A percentile compares a stretch with the other conserved stretches of the same genome.
Conservation (phyloP, 1,140 invertebrate genomes). For the Marisa cornuarietis region DNA sequence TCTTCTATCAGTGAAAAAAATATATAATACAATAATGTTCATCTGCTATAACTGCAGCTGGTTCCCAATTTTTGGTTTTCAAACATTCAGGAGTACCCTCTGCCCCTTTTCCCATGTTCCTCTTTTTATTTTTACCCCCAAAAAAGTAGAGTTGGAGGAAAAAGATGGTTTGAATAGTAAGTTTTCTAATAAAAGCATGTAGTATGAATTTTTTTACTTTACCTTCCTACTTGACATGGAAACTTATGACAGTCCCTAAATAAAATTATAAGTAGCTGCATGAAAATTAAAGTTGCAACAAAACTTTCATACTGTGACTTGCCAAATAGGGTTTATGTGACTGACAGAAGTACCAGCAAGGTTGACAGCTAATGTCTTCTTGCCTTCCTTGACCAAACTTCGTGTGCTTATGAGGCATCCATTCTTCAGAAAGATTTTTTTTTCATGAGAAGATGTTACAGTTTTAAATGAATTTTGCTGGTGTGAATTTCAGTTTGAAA, state of each 20-base stretch:
- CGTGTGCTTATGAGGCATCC: not conserved
- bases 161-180: too few relatives aligned
- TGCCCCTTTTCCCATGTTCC: too few relatives aligned
- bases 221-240: not conserved
- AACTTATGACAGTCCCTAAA: not conserved
- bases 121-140: too few relatives aligned
- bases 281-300: not conserved
- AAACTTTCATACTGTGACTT: not conserved
- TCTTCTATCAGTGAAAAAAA: too few relatives aligned
- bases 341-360: not conserved
- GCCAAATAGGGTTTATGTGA: not conserved
- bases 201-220: not conserved
- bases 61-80: too few relatives aligned
- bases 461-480: not conserved
- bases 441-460: not conserved
- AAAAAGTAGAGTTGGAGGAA: too few relatives aligned
- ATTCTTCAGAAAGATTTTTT: not conserved
- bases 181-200: not conserved
- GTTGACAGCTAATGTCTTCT: not conserved
- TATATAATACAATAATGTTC: too few relatives aligned
- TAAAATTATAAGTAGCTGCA: not conserved
- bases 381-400: constrained; percentile 1
- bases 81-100: too few relatives aligned
- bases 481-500: not conserved
- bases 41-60: too few relatives aligned